Evolutionary conservation across 2,888 invertebrate species (phyloP), one percentile per base, ranked within the genome.

Genomic region (Leucophenga montana): DNA sequence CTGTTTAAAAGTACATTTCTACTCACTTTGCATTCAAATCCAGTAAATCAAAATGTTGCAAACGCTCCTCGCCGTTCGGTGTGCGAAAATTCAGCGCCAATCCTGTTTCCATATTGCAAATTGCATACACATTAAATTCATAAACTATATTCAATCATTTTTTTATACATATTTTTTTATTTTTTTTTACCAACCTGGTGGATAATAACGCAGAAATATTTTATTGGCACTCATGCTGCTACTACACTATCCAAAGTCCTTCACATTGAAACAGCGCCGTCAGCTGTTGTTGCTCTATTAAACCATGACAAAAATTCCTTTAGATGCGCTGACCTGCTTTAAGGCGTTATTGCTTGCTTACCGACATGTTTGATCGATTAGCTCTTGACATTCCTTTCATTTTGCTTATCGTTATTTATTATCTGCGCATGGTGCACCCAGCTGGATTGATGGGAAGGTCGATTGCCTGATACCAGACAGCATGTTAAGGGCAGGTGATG

Each of bases 181-280:
- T 16, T 33, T 61, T 27, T 31, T 4, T 65, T n/a, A 62, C 73
- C 68, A 62, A 91, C 93, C 94, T 73, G 94, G 94, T 0, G 94
- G 94, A 79, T 93, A 92, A 85, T 94, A 94, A 71, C 94, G 90
- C 39, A 94, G 88, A 85, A 93, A 92, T 81, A 94, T 92, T 88
- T 92, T 93, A 70, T 91, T 89, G 71, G 94, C 88, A 87, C 91
- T 92, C 93, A 94, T 93, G 71, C 69, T 33, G 68, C 57, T 61
- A 4, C 18, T 50, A 13, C 13, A 50, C 18, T 50, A 50, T 50
- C n/a, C 39, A 39, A 57, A 75, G 76, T 77, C 76, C 73, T 73
- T 67, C 61, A 67, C 68, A 39, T 33, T 61, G 39, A 31, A 8
- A 18, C 46, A 20, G 44, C 50, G 39, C 44, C 5, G 18, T 18